Evolutionary conservation across 2,797 vertebrate species (phyloP).

Genomic region (Epinephelus coioides): DNA sequence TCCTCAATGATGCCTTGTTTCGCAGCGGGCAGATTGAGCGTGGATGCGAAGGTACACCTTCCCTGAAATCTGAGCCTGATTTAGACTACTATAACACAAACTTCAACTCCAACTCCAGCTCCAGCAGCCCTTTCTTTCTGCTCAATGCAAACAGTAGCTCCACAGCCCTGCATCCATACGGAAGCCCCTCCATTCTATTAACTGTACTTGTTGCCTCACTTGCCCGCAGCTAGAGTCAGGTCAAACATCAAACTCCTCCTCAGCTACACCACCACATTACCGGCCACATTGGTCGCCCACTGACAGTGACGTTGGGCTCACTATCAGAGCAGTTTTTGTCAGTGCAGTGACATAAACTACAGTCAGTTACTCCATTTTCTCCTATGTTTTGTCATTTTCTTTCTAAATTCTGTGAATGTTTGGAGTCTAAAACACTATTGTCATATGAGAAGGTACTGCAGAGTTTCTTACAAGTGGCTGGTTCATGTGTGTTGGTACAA

Average conservation of each 20-base stretch:
- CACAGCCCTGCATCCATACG: conserved; percentile 55
- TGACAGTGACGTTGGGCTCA: conserved; percentile 38
- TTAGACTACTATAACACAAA: conserved; percentile 78
- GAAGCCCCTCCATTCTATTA: conserved; percentile 74
- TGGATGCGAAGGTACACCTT: conserved; percentile 97
- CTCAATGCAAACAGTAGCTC: conserved; percentile 84
- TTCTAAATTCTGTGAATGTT: conserved; percentile 30
- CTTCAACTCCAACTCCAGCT: conserved; percentile 73
- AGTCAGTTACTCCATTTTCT: conserved; percentile 54
- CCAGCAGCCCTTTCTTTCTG: conserved; percentile 76
- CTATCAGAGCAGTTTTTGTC: conserved; percentile 54
- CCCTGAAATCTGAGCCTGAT: conserved; percentile 73
- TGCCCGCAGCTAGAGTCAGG: conserved; percentile 70
- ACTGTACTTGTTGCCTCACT: conserved; percentile 79
- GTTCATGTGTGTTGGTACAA: conserved; percentile 12
- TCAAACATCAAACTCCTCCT: conserved; percentile 31
- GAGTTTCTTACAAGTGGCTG: not conserved
- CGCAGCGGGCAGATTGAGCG: conserved; percentile 98
- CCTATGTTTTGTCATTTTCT: conserved; percentile 39
- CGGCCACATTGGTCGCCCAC: conserved; percentile 79
- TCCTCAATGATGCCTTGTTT: conserved; percentile 94
- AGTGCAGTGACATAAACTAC: conserved; percentile 35
- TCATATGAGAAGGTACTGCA: not conserved
- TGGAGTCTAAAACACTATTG: not conserved
- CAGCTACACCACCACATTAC: conserved; percentile 55